Base-by-base conservation (phyloP, 1,140 invertebrate genomes). In the Lepidurus couesii region DNA sequence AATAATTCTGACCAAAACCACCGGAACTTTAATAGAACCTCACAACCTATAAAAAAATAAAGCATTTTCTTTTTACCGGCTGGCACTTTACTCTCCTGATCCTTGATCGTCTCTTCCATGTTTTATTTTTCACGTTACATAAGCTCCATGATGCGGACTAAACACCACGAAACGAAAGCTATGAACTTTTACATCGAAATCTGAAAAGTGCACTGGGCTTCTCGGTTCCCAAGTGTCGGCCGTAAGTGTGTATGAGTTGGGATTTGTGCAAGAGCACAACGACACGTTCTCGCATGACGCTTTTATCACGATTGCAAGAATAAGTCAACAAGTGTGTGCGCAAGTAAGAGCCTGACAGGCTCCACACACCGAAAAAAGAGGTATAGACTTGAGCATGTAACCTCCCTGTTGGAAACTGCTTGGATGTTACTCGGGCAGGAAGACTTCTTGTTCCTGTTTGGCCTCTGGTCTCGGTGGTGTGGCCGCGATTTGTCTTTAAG, bases 351-450 rank as follows among this genome's bases (percentile, higher is more conserved):
- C 53, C 53, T 65, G 16, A 16, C 34, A 34, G 16, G 53, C 53
- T 65, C 53, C 13, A 65, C 53, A 65, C 0, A 21, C 13, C 16
- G 16, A 21, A 65, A 65, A 16, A 65, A 65, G 53, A 21, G 53
- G 53, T 65, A 65, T 7, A 16, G 53, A 65, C 53, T 65, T 65
- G 53, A 7, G 53, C 53, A 7, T 65, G 53, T 65, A 65, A 34
- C 53, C 53, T 65, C 53, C 53, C 53, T n/a, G 53, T 65, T 65
- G 16, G 16, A 65, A 65, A 65, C 53, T 65, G 53, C 53, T 65
- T 3, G 16, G 53, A n/a, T 21, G 53, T 65, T 65, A 65, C 53
- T 65, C 53, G 53, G 21, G 53, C 53, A 65, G 53, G 53, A 65
- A 65, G 16, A 65, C 53, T 65, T 65, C 21, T 21, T 16, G 13